These are phyloP conservation scores for Aphelocoma californica DNA, from an alignment of 2,797 vertebrate genomes.

Conservation along the genomic window DNA sequence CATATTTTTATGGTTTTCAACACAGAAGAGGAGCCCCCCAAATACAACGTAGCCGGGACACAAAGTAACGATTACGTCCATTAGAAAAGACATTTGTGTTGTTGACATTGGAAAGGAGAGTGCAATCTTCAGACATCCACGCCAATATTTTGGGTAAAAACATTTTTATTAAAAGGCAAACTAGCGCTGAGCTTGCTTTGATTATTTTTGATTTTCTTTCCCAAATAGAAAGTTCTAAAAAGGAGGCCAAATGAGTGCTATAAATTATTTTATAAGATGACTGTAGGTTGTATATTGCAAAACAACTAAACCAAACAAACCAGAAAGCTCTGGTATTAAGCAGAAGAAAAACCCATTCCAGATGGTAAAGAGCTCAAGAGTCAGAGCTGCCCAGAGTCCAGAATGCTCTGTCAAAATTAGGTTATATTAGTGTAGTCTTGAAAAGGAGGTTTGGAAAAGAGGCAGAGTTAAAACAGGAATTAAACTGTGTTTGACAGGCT, in stretches of 20 bases:
- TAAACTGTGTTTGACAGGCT: conserved; percentile 38
- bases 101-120: conserved; percentile 18
- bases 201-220: neutral
- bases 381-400: neutral
- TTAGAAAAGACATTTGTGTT: conserved; percentile 18
- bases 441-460: conserved; percentile 37
- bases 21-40: neutral
- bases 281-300: neutral
- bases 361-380: conserved; percentile 33
- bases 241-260: neutral
- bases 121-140: neutral
- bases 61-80: neutral
- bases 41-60: neutral
- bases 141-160: conserved; percentile 32
- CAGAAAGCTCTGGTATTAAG: conserved; percentile 1
- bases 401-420: conserved; percentile 42
- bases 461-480: conserved; percentile 26
- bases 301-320: conserved; percentile 18
- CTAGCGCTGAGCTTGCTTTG: neutral
- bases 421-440: conserved; percentile 7
- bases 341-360: conserved; percentile 24
- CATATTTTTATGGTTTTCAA: neutral
- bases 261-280: conserved; percentile 23
- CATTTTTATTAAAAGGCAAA: conserved; percentile 54
- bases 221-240: neutral